phyloP scores from a whole-genome alignment of 2,888 invertebrate genomes.

The Gastrophysa polygoni region DNA sequence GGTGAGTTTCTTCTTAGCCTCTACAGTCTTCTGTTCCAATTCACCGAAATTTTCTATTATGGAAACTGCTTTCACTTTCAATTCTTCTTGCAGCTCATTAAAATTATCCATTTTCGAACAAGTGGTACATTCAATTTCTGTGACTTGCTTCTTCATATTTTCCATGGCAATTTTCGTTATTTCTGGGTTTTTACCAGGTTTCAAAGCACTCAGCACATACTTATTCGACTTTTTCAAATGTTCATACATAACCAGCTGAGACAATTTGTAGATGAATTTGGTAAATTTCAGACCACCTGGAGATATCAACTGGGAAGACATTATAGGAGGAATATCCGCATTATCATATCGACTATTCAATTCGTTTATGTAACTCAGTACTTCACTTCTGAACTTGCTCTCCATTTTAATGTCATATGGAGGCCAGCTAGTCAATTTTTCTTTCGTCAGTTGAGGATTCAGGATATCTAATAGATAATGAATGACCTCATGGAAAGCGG shows the following conservation, averaged over 20 bases:
- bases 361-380: conserved; percentile 49
- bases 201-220: conserved; percentile 25
- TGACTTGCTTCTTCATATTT: conserved; percentile 37
- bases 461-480: conserved; percentile 51
- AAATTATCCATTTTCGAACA: conserved; percentile 32
- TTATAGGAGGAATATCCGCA: conserved; percentile 49
- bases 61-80: conserved; percentile 34
- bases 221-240: conserved; percentile 38
- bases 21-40: conserved; percentile 32
- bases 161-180: conserved; percentile 30
- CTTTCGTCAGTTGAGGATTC: conserved; percentile 46
- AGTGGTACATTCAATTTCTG: conserved; percentile 36
- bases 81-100: conserved; percentile 29
- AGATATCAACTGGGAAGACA: conserved; percentile 52
- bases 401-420: conserved; percentile 47
- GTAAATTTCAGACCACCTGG: conserved; percentile 53
- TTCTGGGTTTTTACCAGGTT: conserved; percentile 27
- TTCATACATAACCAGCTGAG: conserved; percentile 49
- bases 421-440: conserved; percentile 50
- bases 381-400: conserved; percentile 49
- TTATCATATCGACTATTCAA: conserved; percentile 47
- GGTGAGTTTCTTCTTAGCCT: conserved; percentile 25
- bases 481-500: conserved; percentile 51
- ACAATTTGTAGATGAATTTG: conserved; percentile 52
- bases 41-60: conserved; percentile 33